Evolutionary conservation across 37 sponge, comb jelly and placozoan genomes (phyloP), one percentile per base, ranked within the genome.

Genomic region (Agelas oroides): DNA sequence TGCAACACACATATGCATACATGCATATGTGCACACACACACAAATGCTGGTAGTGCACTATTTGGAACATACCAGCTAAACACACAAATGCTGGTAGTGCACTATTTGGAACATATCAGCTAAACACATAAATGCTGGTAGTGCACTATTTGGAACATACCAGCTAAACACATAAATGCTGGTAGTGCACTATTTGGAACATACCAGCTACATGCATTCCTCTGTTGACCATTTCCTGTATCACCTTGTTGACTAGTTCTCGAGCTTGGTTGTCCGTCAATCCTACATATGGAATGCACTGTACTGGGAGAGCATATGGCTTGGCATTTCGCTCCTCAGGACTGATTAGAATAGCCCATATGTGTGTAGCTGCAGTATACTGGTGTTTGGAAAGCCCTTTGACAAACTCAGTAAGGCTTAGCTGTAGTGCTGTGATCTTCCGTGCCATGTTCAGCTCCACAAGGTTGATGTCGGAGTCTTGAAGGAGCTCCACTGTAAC

Each of bases 271-370:
- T 28, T 25, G 28, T 84, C 65, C 35, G 74, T 84, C 14, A 84
- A 36, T 12, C 68, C 67, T 28, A 19, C 13, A 62, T 67, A 67
- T 17, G 84, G 82, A 27, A 87, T 13, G 52, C 78, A 62, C 58
- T 87, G 88, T 0, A 87, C 68, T 12, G 87, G 87, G 1, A 86
- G 52, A 20, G 87, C 87, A 78, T 86, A 86, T 1, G 80, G 87
- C 30, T 87, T 87, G 8, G 24, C 6, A 6, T 75, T 54, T 0
- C 88, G 1, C 8, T 24, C 11, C 11, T 80, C 87, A 8, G 79
- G 52, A 27, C 80, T 86, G 20, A 86, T 79, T 80, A 86, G 78
- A 0, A 86, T 0, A 35, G 62, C 78, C 16, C 35, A 58, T 1
- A 57, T 25, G 18, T 59, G 77, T 24, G 77, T 59, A 18, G 61